Evolutionary conservation across 1,140 invertebrate species (phyloP).

Genomic region (Steinernema feltiae): DNA sequence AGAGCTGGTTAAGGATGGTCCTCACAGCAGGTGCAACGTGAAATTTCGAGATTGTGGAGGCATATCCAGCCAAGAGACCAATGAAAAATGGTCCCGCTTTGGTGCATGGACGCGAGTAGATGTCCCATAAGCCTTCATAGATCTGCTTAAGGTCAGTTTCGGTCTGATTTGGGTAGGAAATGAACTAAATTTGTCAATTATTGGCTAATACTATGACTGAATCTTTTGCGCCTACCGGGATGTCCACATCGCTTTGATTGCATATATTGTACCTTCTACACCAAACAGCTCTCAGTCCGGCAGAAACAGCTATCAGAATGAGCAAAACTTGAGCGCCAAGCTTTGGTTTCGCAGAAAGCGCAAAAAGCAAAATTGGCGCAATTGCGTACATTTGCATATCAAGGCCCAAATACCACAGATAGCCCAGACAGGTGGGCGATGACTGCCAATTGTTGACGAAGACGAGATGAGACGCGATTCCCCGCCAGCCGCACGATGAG

Average conservation of each 20-base stretch:
- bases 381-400: conserved; percentile 41
- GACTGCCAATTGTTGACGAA: conserved; percentile 45
- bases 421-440: conserved; percentile 53
- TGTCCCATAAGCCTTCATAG: not conserved
- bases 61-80: not conserved
- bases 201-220: too few relatives aligned
- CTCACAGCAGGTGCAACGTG: not conserved
- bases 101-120: not conserved
- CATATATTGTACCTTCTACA: not conserved
- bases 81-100: not conserved
- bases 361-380: not conserved
- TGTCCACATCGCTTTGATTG: not conserved
- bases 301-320: not conserved
- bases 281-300: not conserved
- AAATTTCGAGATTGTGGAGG: not conserved
- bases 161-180: not conserved
- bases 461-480: conserved; percentile 42
- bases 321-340: not conserved
- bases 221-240: not conserved
- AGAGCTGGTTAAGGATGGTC: not conserved
- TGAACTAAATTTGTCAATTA: not conserved
- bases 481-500: conserved; percentile 37
- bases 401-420: conserved; percentile 54
- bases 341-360: not conserved
- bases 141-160: not conserved